These are phyloP conservation scores for Pristionchus entomophagus DNA, from an alignment of 2,888 invertebrate genomes.

Conservation along the genomic window DNA sequence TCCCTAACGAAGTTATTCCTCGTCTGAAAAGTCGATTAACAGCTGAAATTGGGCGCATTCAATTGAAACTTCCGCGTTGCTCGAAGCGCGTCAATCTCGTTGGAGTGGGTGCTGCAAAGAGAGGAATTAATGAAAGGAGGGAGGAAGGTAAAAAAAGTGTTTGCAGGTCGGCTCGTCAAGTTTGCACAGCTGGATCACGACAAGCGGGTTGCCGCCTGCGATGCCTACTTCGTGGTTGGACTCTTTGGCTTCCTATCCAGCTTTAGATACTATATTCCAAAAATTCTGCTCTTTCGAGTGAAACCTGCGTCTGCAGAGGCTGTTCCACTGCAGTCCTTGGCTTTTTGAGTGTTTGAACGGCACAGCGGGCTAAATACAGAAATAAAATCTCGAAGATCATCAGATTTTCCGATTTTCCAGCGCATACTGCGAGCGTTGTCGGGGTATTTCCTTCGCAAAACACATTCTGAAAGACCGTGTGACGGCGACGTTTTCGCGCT, in stretches of 20 bases:
- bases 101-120: too few relatives aligned
- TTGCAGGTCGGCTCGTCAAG: slow-evolving; percentile 52
- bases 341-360: too few relatives aligned
- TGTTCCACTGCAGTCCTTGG: too few relatives aligned
- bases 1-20: background rate
- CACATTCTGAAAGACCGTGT: background rate
- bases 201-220: slow-evolving; percentile 56
- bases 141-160: background rate
- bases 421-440: too few relatives aligned
- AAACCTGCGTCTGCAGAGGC: too few relatives aligned
- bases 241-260: background rate
- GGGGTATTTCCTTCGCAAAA: background rate
- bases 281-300: too few relatives aligned
- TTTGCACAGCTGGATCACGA: slow-evolving; percentile 63
- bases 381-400: too few relatives aligned
- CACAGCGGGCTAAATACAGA: too few relatives aligned
- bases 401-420: too few relatives aligned
- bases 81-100: background rate
- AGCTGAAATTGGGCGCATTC: background rate
- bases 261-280: too few relatives aligned
- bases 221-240: slow-evolving; percentile 61
- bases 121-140: slow-evolving; percentile 15
- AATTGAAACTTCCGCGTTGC: background rate
- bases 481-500: background rate
- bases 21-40: background rate